A percentile compares a stretch with the other conserved stretches of the same genome.
Conservation (phyloP, 2,113 vertebrate species). For the Podarcis raffonei region DNA sequence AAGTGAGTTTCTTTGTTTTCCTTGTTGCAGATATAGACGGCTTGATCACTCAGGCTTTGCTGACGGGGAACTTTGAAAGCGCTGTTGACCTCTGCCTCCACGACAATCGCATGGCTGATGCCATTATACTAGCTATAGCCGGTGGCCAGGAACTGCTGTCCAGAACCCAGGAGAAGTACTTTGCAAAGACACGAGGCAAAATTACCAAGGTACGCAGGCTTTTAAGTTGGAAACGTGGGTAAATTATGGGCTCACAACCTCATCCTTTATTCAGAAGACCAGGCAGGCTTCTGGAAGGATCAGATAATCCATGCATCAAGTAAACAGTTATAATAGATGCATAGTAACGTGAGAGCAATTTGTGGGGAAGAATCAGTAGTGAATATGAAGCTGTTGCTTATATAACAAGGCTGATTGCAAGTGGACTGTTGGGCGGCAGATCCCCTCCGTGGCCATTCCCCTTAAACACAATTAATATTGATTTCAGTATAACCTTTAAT, state of each 20-base stretch:
- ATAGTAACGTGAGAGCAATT: background rate
- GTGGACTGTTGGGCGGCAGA: too few relatives aligned
- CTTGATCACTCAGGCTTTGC: slow-evolving; percentile 92
- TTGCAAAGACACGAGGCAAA: slow-evolving; percentile 88
- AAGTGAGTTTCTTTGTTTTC: slow-evolving; percentile 23
- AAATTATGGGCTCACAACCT: background rate
- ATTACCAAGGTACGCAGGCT: slow-evolving; percentile 87
- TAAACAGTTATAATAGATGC: background rate
- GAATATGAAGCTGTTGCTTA: background rate
- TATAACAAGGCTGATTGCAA: too few relatives aligned
- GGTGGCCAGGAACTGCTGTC: slow-evolving; percentile 90
- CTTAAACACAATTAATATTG: background rate
- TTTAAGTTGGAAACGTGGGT: slow-evolving; percentile 13
- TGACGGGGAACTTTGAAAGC: slow-evolving; percentile 91
- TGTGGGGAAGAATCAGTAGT: background rate
- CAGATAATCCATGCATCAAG: background rate
- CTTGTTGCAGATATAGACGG: slow-evolving; percentile 88
- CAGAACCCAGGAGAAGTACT: slow-evolving; percentile 93
- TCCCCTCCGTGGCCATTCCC: too few relatives aligned
- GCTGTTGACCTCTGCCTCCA: slow-evolving; percentile 94
- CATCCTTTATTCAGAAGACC: background rate
- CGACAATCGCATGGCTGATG: slow-evolving; percentile 95
- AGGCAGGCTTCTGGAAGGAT: background rate
- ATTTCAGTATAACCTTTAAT: background rate
- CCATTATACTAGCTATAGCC: slow-evolving; percentile 93